Evolutionary conservation across 1,140 invertebrate genomes (phyloP).

Genomic region (Halictus rubicundus): DNA sequence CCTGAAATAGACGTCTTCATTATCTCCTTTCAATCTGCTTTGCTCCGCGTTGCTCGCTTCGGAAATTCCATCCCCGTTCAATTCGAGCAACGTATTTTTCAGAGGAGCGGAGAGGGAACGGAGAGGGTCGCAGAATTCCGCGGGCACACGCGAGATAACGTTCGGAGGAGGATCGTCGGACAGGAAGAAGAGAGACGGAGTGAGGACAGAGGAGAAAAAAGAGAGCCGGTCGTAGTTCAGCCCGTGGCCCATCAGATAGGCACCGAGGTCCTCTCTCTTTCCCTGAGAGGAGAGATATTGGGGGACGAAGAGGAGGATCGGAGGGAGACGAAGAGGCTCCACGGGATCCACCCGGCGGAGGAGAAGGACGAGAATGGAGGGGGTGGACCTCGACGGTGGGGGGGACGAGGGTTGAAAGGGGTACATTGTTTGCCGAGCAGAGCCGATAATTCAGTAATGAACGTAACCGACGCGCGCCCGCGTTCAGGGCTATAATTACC

Average conservation of each 20-base stretch:
- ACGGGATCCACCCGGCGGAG: background rate
- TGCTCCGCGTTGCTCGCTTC: background rate
- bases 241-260: conserved; percentile 70
- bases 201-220: conserved; percentile 28
- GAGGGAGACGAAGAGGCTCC: background rate
- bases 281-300: conserved; percentile 37
- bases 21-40: background rate
- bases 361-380: conserved; percentile 18
- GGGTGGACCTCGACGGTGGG: conserved; percentile 36
- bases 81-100: background rate
- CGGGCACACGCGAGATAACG: conserved; percentile 46
- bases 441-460: conserved; percentile 81
- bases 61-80: background rate
- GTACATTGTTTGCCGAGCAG: conserved; percentile 77
- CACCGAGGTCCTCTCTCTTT: conserved; percentile 45
- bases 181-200: conserved; percentile 33
- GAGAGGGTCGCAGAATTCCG: conserved; percentile 19
- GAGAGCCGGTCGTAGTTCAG: conserved; percentile 66
- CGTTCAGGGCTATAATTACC: conserved; percentile 80
- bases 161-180: conserved; percentile 21
- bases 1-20: conserved; percentile 1
- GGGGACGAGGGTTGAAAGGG: conserved; percentile 64
- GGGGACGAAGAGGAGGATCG: background rate
- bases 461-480: conserved; percentile 78
- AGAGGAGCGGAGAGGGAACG: background rate